These are phyloP conservation scores for Crotalus viridis DNA, from an alignment of 2,113 vertebrate genomes.

Conservation along the genomic window DNA sequence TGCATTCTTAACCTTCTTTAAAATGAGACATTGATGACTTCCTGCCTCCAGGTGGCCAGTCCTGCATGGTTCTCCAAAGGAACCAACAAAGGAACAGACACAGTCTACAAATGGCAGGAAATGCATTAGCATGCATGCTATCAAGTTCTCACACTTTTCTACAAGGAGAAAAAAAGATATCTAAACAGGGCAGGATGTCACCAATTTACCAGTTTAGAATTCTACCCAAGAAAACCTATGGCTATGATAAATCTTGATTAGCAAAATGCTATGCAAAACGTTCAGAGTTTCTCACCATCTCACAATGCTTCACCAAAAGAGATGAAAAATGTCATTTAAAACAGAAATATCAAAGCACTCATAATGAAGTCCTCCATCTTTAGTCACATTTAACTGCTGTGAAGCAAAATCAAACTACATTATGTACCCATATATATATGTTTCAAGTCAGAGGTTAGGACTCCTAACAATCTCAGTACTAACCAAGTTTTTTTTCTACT, in stretches of 20 bases:
- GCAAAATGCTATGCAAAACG: background rate
- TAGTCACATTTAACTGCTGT: background rate
- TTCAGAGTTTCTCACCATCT: background rate
- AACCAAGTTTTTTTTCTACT: background rate
- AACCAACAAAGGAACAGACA: background rate
- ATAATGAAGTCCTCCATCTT: background rate
- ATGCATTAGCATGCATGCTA: background rate
- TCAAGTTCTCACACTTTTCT: background rate
- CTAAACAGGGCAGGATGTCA: background rate
- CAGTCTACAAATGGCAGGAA: background rate
- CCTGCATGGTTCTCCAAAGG: background rate
- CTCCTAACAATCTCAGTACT: background rate
- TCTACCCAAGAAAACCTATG: background rate
- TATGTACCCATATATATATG: background rate
- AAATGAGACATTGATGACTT: background rate
- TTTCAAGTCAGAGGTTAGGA: background rate
- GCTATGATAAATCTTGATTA: background rate
- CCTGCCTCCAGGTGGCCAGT: background rate
- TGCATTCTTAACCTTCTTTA: background rate
- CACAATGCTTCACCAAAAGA: background rate
- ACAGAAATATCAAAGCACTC: background rate
- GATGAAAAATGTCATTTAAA: background rate
- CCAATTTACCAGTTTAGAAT: background rate
- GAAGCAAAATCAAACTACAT: background rate
- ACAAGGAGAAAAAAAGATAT: background rate